These are phyloP conservation scores for Cyanocitta stelleri DNA, from an alignment of 2,113 vertebrate genomes.

Conservation along the genomic window DNA sequence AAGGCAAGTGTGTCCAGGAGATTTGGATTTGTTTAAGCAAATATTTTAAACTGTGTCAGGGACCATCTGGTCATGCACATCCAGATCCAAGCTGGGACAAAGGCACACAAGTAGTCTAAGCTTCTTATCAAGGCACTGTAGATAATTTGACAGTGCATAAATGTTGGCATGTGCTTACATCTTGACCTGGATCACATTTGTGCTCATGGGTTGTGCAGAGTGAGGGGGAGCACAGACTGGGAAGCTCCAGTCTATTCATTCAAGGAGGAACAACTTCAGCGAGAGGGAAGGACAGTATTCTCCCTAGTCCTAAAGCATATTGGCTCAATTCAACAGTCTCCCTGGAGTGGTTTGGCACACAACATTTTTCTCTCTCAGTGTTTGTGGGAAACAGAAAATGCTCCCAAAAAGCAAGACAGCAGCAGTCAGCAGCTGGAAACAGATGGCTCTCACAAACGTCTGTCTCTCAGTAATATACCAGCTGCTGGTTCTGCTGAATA, in stretches of 20 bases:
- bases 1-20: background rate
- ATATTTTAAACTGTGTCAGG: background rate
- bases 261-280: background rate
- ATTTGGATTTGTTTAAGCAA: background rate
- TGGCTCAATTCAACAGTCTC: background rate
- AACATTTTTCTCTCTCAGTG: background rate
- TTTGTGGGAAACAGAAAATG: background rate
- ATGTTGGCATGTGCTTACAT: background rate
- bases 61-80: background rate
- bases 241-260: background rate
- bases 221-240: background rate
- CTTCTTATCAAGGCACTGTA: background rate
- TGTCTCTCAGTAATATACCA: background rate
- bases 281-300: background rate
- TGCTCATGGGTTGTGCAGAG: background rate
- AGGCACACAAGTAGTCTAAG: background rate
- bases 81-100: background rate
- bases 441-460: background rate
- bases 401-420: background rate
- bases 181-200: background rate
- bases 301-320: background rate
- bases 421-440: conserved; percentile 21
- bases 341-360: background rate
- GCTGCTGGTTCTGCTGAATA: background rate
- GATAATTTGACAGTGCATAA: background rate